Evolutionary conservation across 2,113 vertebrate genomes (phyloP).

Genomic region (Copsychus sechellarum): DNA sequence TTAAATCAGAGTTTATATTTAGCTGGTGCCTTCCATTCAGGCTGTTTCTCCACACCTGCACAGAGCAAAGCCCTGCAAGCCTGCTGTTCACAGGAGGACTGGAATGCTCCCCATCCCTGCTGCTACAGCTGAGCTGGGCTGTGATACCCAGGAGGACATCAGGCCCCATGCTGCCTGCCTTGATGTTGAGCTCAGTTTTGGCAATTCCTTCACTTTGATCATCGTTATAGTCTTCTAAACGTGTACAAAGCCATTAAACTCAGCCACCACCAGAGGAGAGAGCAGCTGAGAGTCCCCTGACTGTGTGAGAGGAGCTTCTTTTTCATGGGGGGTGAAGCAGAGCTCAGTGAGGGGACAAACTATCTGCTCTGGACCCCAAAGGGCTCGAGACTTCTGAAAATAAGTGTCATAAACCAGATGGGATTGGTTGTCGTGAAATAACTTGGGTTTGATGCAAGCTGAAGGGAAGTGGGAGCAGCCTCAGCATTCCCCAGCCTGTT

Average conservation of each 20-base stretch:
- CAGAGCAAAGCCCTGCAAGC: not conserved
- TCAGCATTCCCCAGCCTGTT: not conserved
- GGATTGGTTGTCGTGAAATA: not conserved
- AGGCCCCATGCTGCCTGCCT: not conserved
- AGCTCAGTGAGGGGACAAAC: not conserved
- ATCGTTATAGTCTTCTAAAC: accelerated
- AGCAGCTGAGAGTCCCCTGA: not conserved
- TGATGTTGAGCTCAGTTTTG: not conserved
- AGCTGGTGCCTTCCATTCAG: not conserved
- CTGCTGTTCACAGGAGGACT: not conserved
- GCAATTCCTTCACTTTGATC: not conserved
- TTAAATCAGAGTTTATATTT: not conserved
- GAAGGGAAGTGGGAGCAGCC: not conserved
- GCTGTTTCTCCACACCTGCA: not conserved
- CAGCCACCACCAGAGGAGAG: not conserved
- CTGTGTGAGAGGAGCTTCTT: not conserved
- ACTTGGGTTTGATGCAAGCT: not conserved
- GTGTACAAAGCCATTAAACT: not conserved
- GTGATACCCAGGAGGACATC: not conserved
- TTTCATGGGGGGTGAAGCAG: not conserved
- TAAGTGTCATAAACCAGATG: not conserved
- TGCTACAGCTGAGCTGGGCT: not conserved
- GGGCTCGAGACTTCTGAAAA: not conserved
- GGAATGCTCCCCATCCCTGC: not conserved
- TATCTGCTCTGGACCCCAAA: not conserved